Conservation (phyloP, 2,797 vertebrate genomes). For the Halcyon leucocephala region DNA sequence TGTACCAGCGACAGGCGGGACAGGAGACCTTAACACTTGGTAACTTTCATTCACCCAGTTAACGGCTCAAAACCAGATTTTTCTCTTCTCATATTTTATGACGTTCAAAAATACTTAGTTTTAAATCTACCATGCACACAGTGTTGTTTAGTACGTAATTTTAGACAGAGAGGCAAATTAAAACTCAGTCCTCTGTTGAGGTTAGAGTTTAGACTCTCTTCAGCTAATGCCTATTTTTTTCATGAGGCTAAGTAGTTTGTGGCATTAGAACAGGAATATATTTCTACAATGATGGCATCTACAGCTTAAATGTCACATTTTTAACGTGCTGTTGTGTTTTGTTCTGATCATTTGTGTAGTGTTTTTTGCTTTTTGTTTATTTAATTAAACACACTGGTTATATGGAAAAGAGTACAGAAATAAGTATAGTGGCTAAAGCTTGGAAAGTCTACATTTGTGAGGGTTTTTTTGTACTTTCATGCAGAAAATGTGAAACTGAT, state of each 20-base stretch:
- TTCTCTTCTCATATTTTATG: background rate
- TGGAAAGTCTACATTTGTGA: conserved; percentile 47
- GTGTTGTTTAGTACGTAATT: background rate
- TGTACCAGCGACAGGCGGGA: background rate
- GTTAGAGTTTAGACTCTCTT: conserved; percentile 22
- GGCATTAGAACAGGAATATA: background rate
- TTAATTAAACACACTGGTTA: conserved; percentile 5
- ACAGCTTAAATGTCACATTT: conserved; percentile 2
- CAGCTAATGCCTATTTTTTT: background rate
- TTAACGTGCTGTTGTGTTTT: background rate
- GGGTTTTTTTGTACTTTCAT: conserved; percentile 4
- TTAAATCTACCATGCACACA: background rate
- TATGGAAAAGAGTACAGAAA: conserved; percentile 31
- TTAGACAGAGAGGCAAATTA: conserved; percentile 41
- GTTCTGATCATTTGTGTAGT: conserved; percentile 45
- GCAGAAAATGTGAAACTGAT: conserved; percentile 24
- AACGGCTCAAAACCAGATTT: conserved; percentile 18
- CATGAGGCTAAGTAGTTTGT: background rate
- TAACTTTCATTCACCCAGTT: background rate
- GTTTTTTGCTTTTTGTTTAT: conserved; percentile 19
- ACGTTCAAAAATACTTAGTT: background rate
- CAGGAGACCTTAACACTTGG: background rate
- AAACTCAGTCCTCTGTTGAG: background rate
- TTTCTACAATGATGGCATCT: conserved; percentile 5
- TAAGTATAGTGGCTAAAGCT: conserved; percentile 26